These are phyloP conservation scores for Battus philenor DNA, from an alignment of 1,140 invertebrate genomes.

Conservation along the genomic window DNA sequence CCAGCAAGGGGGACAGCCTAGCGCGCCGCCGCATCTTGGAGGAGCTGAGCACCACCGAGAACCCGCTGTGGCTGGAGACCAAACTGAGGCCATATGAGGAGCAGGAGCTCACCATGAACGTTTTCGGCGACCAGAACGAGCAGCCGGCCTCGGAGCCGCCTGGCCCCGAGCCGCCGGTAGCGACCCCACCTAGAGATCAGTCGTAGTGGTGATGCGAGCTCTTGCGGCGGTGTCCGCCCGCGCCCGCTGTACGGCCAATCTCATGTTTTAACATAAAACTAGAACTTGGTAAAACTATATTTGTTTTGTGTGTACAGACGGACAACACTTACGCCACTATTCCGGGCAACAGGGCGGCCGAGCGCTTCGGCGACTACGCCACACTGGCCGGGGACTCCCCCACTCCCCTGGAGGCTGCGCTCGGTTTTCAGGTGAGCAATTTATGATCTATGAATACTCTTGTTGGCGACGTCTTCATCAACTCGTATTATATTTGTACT, in stretches of 20 bases:
- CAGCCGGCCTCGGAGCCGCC: conserved; percentile 74
- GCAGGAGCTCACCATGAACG: conserved; percentile 94
- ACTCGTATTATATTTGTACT: too few species aligned
- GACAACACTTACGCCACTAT: conserved; percentile 94
- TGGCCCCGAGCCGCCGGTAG: too few species aligned
- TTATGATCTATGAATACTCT: too few species aligned
- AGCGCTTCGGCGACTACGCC: conserved; percentile 60
- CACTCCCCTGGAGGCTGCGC: conserved; percentile 54
- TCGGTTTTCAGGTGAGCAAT: conserved; percentile 61
- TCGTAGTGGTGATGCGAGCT: background rate
- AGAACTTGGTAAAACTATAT: too few species aligned
- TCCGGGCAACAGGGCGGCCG: conserved; percentile 68
- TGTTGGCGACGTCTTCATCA: too few species aligned
- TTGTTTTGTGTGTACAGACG: conserved; percentile 41
- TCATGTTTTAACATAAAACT: too few species aligned
- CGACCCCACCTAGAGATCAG: too few species aligned
- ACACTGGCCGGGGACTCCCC: conserved; percentile 55
- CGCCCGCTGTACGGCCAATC: too few species aligned
- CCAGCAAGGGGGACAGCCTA: conserved; percentile 86
- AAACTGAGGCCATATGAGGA: conserved; percentile 94
- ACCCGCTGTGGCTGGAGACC: conserved; percentile 95
- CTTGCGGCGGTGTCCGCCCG: too few species aligned
- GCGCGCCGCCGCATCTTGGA: conserved; percentile 89
- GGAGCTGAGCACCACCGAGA: conserved; percentile 91
- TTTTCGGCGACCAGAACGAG: conserved; percentile 86